Evolutionary conservation across 2,888 invertebrate genomes (phyloP).

Genomic region (Sinopyrophorus schimmeli): DNA sequence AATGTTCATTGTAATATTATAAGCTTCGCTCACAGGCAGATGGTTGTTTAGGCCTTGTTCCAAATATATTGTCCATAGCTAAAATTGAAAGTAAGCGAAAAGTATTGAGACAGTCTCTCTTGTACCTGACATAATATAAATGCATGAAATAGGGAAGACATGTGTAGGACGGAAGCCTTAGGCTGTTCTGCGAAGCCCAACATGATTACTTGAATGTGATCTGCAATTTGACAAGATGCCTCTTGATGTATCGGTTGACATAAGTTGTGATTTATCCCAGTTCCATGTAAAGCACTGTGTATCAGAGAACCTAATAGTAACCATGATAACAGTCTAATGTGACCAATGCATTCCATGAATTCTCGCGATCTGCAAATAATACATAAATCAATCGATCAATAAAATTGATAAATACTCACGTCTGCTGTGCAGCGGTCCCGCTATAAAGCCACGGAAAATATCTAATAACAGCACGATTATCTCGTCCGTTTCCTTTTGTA

Average conservation of each 20-base stretch:
- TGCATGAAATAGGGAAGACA: constrained; percentile 96
- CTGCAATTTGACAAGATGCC: constrained; percentile 94
- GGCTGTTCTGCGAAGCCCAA: constrained; percentile 96
- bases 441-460: constrained; percentile 91
- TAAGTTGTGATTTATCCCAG: constrained; percentile 53
- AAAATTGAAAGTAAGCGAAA: no score
- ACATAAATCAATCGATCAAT: not conserved
- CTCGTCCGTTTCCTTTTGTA: constrained; percentile 82
- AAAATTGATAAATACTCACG: constrained; percentile 58
- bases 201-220: constrained; percentile 95
- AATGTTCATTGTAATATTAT: constrained; percentile 75
- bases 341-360: constrained; percentile 92
- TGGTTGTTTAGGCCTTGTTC: constrained; percentile 79
- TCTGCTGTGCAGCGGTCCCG: constrained; percentile 78
- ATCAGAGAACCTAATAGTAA: constrained; percentile 92
- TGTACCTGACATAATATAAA: constrained; percentile 92
- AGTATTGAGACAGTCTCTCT: no score
- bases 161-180: constrained; percentile 88
- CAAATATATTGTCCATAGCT: constrained; percentile 97
- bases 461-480: constrained; percentile 77
- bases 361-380: constrained; percentile 75
- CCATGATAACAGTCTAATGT: constrained; percentile 95
- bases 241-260: constrained; percentile 93
- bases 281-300: constrained; percentile 73
- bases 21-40: constrained; percentile 70